These are phyloP conservation scores for Spinus olivaceus DNA, from an alignment of 2,797 vertebrate species.

Conservation along the genomic window DNA sequence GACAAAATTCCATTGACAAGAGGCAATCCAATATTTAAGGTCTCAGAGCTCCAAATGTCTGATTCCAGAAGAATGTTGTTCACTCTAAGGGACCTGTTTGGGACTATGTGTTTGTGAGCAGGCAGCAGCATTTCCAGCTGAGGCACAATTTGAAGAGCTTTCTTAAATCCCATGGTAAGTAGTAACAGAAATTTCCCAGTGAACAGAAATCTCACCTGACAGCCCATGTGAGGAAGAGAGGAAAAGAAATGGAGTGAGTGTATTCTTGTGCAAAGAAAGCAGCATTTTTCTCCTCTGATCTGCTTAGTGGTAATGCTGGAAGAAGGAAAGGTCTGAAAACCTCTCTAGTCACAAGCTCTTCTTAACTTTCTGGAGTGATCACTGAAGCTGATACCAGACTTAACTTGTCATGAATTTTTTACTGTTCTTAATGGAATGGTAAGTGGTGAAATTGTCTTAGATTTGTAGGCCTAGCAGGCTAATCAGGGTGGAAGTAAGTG, in stretches of 20 bases:
- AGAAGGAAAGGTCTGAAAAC: not conserved
- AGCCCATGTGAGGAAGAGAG: not conserved
- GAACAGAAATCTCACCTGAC: not conserved
- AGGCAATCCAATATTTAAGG: not conserved
- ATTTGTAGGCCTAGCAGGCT: conserved; percentile 32
- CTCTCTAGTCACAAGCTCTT: not conserved
- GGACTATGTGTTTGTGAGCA: not conserved
- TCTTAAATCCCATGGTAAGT: not conserved
- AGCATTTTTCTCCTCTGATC: not conserved
- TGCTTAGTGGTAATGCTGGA: not conserved
- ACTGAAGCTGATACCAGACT: conserved; percentile 42
- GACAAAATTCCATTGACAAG: not conserved
- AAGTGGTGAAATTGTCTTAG: conserved; percentile 54
- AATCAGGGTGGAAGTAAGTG: conserved; percentile 18
- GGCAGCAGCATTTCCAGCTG: not conserved
- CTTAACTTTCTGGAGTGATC: conserved; percentile 29
- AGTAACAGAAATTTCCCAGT: not conserved
- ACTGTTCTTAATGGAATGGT: conserved; percentile 57
- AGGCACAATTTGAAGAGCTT: not conserved
- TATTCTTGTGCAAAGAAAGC: not conserved
- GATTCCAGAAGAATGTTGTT: not conserved
- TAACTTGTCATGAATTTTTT: conserved; percentile 56
- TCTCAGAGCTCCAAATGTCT: not conserved
- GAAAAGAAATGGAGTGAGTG: not conserved
- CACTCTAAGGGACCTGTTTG: not conserved